Conservation (phyloP, 1,140 invertebrate species). For the Adelges cooleyi region DNA sequence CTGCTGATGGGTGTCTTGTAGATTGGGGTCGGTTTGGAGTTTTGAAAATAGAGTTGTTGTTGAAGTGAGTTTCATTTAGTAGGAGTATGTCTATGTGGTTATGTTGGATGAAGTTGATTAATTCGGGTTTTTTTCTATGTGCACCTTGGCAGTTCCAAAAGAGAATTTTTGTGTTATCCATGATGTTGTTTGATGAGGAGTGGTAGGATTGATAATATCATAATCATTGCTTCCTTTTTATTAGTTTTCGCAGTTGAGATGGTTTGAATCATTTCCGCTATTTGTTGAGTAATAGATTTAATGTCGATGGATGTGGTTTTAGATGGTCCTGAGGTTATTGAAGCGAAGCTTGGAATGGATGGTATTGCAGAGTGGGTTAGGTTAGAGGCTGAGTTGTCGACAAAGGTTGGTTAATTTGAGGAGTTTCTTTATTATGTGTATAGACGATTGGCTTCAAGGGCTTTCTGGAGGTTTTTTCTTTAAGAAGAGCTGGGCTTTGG, state of each 20-base stretch:
- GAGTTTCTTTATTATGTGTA: too few species aligned
- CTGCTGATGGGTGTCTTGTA: too few species aligned
- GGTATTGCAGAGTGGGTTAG: neutral
- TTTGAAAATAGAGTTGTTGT: neutral
- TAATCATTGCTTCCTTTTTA: neutral
- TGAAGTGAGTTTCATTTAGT: neutral
- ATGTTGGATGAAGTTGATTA: neutral
- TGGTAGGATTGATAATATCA: neutral
- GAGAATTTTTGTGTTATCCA: neutral
- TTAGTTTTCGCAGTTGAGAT: neutral
- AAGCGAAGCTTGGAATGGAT: too few species aligned
- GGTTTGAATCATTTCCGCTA: neutral
- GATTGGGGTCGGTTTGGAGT: neutral
- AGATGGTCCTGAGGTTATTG: neutral
- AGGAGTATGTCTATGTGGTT: neutral
- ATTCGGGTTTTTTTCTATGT: neutral
- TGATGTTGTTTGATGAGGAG: neutral
- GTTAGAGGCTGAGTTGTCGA: neutral
- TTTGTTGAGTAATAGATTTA: neutral
- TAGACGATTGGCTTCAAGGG: neutral
- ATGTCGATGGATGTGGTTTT: neutral
- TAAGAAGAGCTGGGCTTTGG: neutral
- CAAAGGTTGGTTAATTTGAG: neutral
- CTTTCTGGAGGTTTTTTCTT: neutral
- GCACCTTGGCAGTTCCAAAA: neutral